phyloP scores from a whole-genome alignment of 2,888 invertebrate genomes.

The Operophtera brumata region DNA sequence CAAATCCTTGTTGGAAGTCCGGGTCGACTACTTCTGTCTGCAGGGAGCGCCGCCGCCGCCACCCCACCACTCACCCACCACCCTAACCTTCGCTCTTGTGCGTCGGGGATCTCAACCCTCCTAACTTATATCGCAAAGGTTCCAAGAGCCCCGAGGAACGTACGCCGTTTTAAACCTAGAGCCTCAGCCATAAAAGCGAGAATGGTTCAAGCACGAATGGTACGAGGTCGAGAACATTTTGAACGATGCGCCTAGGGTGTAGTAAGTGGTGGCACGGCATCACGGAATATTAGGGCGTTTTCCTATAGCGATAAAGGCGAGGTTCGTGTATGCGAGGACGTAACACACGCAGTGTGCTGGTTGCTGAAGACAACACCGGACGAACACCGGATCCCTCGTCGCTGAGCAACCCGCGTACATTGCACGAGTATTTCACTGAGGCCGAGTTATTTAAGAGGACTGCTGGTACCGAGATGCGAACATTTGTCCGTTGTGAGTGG shows the following conservation, averaged over 20 bases:
- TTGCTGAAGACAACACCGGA: conserved; percentile 75
- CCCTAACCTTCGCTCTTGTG: conserved; percentile 76
- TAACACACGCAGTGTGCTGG: conserved; percentile 62
- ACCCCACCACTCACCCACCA: conserved; percentile 64
- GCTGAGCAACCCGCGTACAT: conserved; percentile 61
- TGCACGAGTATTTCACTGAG: conserved; percentile 56
- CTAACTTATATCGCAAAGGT: conserved; percentile 53
- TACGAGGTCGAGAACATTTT: conserved; percentile 73
- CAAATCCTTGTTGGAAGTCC: conserved; percentile 75
- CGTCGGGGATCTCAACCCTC: conserved; percentile 72
- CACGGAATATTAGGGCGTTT: conserved; percentile 56
- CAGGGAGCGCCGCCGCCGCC: conserved; percentile 62
- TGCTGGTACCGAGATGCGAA: conserved; percentile 22
- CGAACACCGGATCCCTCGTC: conserved; percentile 72
- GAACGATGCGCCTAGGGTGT: conserved; percentile 71
- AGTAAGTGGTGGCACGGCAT: conserved; percentile 57
- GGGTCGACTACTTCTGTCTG: conserved; percentile 72
- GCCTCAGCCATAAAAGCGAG: conserved; percentile 47
- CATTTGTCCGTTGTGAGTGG: conserved; percentile 5
- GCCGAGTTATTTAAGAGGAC: conserved; percentile 37
- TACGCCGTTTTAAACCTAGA: conserved; percentile 47
- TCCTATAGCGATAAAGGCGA: conserved; percentile 46
- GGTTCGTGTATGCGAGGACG: conserved; percentile 43
- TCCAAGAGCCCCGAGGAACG: conserved; percentile 45
- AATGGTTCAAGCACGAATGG: conserved; percentile 49